Percentiles rank a stretch among this genome's conserved stretches.
Conservation (phyloP, 2,888 invertebrate species). For the Yponomeuta plumbellus region DNA sequence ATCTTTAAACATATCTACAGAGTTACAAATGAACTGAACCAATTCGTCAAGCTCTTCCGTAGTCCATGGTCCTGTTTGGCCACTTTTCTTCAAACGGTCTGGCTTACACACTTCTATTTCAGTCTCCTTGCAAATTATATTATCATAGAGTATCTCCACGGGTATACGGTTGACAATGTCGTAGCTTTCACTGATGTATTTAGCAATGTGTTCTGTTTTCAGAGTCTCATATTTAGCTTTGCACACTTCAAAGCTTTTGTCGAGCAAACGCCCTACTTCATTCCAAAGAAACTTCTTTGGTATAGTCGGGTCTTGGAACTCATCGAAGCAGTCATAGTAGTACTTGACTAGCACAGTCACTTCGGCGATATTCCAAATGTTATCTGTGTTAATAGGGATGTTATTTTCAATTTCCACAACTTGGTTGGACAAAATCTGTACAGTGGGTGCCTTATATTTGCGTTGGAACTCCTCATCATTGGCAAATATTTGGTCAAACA, state of each 20-base stretch:
- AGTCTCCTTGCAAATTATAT: conserved; percentile 52
- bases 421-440: background rate
- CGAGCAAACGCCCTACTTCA: conserved; percentile 57
- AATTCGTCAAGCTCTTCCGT: conserved; percentile 45
- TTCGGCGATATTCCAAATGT: conserved; percentile 51
- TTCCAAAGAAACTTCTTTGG: conserved; percentile 63
- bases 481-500: conserved; percentile 56
- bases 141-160: conserved; percentile 52
- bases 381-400: background rate
- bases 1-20: conserved; percentile 58
- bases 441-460: conserved; percentile 32
- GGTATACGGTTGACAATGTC: conserved; percentile 43
- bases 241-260: conserved; percentile 50
- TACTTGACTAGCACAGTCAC: conserved; percentile 58
- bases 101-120: conserved; percentile 34
- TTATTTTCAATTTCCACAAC: background rate
- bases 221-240: conserved; percentile 45
- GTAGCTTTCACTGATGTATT: conserved; percentile 42
- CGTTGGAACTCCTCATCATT: conserved; percentile 50
- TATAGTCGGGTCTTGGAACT: conserved; percentile 58
- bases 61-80: conserved; percentile 35
- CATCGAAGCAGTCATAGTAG: conserved; percentile 58
- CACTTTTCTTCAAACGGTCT: conserved; percentile 18
- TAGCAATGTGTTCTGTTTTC: conserved; percentile 42
- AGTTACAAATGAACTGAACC: conserved; percentile 54